phyloP scores from a whole-genome alignment of 2,888 invertebrate species.

The Leptopilina drosophilae region DNA sequence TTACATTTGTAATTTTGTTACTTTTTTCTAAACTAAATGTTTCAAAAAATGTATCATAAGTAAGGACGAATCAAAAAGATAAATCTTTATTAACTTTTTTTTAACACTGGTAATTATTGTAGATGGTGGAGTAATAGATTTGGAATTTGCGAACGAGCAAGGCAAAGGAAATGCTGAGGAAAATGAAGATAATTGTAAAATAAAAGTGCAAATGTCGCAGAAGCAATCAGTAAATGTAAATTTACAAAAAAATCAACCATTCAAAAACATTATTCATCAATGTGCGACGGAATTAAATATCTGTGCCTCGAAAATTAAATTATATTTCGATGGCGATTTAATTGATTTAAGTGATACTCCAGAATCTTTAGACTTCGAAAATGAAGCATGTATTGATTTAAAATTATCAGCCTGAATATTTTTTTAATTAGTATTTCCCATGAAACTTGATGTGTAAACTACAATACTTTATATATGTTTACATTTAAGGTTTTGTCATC shows the following conservation, averaged over 20 bases:
- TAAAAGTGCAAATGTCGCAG: slow-evolving; percentile 68
- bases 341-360: slow-evolving; percentile 66
- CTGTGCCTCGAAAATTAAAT: slow-evolving; percentile 62
- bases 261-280: slow-evolving; percentile 57
- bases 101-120: slow-evolving; percentile 38
- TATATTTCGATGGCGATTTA: slow-evolving; percentile 71
- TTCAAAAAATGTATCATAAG: too few species aligned
- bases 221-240: slow-evolving; percentile 60
- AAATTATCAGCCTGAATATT: neutral
- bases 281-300: slow-evolving; percentile 64
- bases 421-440: neutral
- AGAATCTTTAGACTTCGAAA: slow-evolving; percentile 68
- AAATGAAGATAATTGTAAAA: slow-evolving; percentile 60
- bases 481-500: too few species aligned
- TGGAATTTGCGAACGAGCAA: slow-evolving; percentile 46
- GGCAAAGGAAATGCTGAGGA: slow-evolving; percentile 11
- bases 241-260: slow-evolving; percentile 61
- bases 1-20: too few species aligned
- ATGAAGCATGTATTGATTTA: slow-evolving; percentile 71
- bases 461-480: too few species aligned
- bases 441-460: too few species aligned
- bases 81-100: slow-evolving; percentile 15
- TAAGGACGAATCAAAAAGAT: neutral
- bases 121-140: slow-evolving; percentile 68
- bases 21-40: too few species aligned